Percentiles rank a stretch among this genome's conserved stretches.
Conservation (phyloP, 2,797 vertebrate species). For the Tenualosa thibaudeaui region DNA sequence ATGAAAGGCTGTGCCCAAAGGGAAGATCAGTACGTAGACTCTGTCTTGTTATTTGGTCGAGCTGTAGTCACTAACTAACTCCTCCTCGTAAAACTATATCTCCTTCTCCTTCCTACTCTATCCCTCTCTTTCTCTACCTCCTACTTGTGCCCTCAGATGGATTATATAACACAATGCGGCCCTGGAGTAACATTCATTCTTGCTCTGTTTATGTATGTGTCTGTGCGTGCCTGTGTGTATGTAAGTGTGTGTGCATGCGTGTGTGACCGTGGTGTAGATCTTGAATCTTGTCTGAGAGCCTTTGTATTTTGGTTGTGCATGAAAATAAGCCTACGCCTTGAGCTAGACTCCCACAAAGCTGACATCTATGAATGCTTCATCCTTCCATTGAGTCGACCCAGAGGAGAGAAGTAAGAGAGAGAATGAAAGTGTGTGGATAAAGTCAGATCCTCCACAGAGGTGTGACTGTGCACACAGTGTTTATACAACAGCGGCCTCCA, state of each 20-base stretch:
- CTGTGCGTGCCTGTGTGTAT: neutral
- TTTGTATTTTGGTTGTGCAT: neutral
- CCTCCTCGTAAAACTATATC: neutral
- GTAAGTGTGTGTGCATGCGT: neutral
- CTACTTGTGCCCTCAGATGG: slow-evolving; percentile 38
- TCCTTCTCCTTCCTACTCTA: neutral
- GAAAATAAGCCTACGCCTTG: neutral
- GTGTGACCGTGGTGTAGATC: neutral
- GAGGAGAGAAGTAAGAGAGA: no score
- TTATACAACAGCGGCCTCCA: neutral
- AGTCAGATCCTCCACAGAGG: neutral
- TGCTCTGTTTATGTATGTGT: neutral
- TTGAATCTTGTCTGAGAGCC: neutral
- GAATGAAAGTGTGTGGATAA: neutral
- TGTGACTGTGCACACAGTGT: neutral
- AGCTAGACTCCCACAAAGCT: neutral
- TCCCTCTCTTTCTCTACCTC: slow-evolving; percentile 41
- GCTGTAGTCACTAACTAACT: neutral
- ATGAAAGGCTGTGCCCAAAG: neutral
- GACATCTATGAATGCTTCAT: neutral
- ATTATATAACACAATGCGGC: slow-evolving; percentile 57
- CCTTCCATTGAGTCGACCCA: neutral
- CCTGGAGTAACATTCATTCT: neutral
- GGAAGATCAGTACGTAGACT: neutral
- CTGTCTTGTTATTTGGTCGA: neutral